Evolutionary conservation across 2,888 invertebrate species (phyloP), one percentile per base, ranked within the genome.

Genomic region (Oeneis ivallda): DNA sequence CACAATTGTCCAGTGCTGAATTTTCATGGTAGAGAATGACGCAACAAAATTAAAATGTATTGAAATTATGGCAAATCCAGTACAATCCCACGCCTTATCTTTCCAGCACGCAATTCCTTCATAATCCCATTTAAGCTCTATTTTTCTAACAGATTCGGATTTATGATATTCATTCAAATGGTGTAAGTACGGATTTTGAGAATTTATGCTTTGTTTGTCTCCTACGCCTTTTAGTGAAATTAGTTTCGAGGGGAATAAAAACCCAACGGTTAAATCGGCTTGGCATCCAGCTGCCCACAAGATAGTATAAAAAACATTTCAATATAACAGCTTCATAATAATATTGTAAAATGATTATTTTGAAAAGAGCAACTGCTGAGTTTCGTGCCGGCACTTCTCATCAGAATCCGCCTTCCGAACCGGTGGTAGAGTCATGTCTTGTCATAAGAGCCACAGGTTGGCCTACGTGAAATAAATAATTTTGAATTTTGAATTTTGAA

Each of bases 71-170:
- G 34, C 56, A 64, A 69, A 68, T 70, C 66, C 66, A 15, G 62
- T 26, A 34, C 50, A 70, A 67, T 66, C 67, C 65, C 52, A 43
- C 50, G 69, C 69, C 67, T 70, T 69, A 70, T 70, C 68, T 64
- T 70, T 72, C 65, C 71, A 65, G 62, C 43, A 64, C 65, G 69
- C 64, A 68, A 69, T 68, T 68, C 65, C 71, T 59, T 66, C 64
- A 64, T 71, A 69, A 70, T 71, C 71, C 62, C 41, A 60, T 54
- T 19, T 68, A 68, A 65, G 65, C 65, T 59, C 58, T 62, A 61
- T 65, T 68, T 68, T 65, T 68, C 58, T 50, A 63, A 60, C 19
- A 54, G 49, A 65, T 65, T 62, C 56, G 50, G 63, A 62, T 67
- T 64, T 62, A 53, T 58, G 32, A 60, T 60, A 58, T 67, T 65